Conservation (phyloP, 2,113 vertebrate genomes). For the Lathamus discolor region DNA sequence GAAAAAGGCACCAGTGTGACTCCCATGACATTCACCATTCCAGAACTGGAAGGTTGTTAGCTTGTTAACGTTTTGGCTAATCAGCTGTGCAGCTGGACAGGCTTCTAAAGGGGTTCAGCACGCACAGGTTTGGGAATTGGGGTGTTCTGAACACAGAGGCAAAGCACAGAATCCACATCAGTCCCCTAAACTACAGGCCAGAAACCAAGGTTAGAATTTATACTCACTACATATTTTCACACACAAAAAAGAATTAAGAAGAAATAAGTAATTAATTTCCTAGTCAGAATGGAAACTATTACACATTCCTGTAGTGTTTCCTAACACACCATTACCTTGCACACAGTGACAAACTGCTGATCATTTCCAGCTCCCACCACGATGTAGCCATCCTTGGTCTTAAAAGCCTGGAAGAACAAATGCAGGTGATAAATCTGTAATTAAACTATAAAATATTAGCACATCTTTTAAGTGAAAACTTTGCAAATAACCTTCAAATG, state of each 20-base stretch:
- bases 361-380: slow-evolving; percentile 91
- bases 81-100: not conserved
- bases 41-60: not conserved
- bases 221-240: not conserved
- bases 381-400: slow-evolving; percentile 87
- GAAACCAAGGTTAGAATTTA: not conserved
- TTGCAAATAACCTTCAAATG: not conserved
- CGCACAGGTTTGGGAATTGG: not conserved
- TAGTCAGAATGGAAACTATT: not conserved
- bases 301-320: not conserved
- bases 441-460: not conserved
- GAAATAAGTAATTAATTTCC: not conserved
- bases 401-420: slow-evolving; percentile 84
- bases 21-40: not conserved
- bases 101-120: not conserved
- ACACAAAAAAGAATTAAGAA: not conserved
- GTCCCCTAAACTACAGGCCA: not conserved
- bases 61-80: not conserved
- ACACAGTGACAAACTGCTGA: slow-evolving; percentile 86
- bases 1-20: not conserved
- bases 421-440: not conserved
- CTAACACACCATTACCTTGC: slow-evolving; percentile 78
- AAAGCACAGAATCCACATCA: not conserved
- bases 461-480: not conserved
- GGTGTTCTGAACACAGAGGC: not conserved